Percentiles rank a stretch among this genome's conserved stretches.
phyloP scores from a whole-genome alignment of 2,113 vertebrate genomes.

The Sorex fumeus region DNA sequence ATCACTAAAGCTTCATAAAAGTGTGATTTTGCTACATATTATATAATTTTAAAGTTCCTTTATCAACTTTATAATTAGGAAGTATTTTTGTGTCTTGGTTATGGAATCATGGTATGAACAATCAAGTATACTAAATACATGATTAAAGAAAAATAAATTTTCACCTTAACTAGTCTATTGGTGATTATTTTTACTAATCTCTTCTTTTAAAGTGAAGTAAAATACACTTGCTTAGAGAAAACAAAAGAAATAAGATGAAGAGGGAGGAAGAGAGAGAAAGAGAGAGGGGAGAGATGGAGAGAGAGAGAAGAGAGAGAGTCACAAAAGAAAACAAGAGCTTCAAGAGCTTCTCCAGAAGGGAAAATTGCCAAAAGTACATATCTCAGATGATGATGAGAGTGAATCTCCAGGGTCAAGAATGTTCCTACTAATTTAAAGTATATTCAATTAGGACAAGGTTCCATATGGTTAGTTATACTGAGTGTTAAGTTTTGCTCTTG shows the following conservation, averaged over 20 bases:
- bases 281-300: too few relatives aligned
- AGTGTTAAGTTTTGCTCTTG: background rate
- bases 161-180: constrained; percentile 49
- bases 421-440: background rate
- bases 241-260: too few relatives aligned
- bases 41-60: constrained; percentile 37
- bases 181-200: constrained; percentile 27
- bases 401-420: too few relatives aligned
- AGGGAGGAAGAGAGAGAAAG: too few relatives aligned
- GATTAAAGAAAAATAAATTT: background rate
- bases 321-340: too few relatives aligned
- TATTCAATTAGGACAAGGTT: constrained; percentile 50
- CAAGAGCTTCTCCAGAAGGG: too few relatives aligned
- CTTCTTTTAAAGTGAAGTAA: background rate
- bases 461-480: background rate
- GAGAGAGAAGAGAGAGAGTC: too few relatives aligned
- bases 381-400: too few relatives aligned
- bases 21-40: background rate
- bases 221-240: too few relatives aligned
- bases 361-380: too few relatives aligned
- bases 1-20: background rate
- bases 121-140: background rate
- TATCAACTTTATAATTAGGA: constrained; percentile 17
- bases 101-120: background rate
- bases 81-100: background rate